Conservation (phyloP, 92 coral and sea anemone species). For the Parazoanthus darwini region DNA sequence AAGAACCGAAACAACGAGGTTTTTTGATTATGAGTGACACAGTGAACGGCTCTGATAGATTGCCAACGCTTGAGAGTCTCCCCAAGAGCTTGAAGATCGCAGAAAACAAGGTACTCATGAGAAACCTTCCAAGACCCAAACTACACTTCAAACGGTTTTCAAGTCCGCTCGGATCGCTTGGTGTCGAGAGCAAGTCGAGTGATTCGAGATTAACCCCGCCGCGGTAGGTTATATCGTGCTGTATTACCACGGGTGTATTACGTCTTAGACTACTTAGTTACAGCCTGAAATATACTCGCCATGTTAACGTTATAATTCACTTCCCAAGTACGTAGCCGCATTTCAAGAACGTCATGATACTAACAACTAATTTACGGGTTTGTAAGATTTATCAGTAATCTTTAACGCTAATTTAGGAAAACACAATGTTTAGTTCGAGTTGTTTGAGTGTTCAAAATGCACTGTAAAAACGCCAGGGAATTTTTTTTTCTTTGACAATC, state of each 20-base stretch:
- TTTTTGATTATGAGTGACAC: conserved; percentile 27
- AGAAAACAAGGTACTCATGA: conserved; percentile 21
- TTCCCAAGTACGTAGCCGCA: neutral
- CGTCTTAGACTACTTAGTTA: neutral
- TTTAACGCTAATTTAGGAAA: conserved; percentile 29
- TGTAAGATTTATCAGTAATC: conserved; percentile 15
- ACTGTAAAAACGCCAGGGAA: neutral
- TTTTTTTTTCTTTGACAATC: neutral
- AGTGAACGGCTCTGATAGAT: neutral
- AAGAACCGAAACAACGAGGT: conserved; percentile 16
- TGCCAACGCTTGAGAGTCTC: conserved; percentile 9
- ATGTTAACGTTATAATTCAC: neutral
- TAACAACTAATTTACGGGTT: conserved; percentile 10
- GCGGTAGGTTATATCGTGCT: conserved; percentile 35
- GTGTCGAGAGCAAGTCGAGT: conserved; percentile 68
- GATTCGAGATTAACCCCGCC: conserved; percentile 67
- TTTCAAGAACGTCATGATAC: neutral
- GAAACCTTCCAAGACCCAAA: conserved; percentile 58
- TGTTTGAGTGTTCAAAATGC: conserved; percentile 16
- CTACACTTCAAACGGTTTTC: conserved; percentile 61
- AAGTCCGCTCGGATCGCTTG: conserved; percentile 59
- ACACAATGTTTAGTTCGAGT: neutral
- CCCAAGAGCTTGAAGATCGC: conserved; percentile 6
- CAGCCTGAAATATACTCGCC: neutral
- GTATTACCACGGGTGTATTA: neutral